Evolutionary conservation across 2,797 vertebrate genomes (phyloP).

Genomic region (Scarus forsteni): DNA sequence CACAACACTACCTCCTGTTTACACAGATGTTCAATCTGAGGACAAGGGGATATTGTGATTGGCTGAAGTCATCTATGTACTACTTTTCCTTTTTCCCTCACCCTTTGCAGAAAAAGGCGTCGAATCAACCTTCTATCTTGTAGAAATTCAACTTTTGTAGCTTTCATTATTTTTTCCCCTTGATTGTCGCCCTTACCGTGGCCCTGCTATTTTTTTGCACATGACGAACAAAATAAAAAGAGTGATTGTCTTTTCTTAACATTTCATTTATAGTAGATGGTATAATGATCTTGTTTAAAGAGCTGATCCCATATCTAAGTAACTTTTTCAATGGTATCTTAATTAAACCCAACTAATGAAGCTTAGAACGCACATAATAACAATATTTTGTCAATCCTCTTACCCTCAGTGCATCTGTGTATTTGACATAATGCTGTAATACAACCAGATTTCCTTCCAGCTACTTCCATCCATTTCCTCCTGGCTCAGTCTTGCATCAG

Average conservation of each 20-base stretch:
- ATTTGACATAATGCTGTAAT: neutral
- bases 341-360: too few relatives aligned
- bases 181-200: neutral
- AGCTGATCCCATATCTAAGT: neutral
- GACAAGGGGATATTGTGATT: neutral
- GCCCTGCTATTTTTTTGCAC: too few relatives aligned
- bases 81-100: too few relatives aligned
- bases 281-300: too few relatives aligned
- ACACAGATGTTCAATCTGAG: neutral
- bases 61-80: neutral
- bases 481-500: neutral
- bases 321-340: neutral
- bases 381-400: neutral
- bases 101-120: neutral
- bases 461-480: neutral
- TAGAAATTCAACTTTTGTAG: neutral
- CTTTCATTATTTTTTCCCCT: slow-evolving; percentile 1
- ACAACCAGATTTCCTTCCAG: neutral
- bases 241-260: neutral
- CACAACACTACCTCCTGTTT: neutral
- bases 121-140: neutral
- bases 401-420: neutral
- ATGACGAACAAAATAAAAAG: too few relatives aligned
- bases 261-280: neutral
- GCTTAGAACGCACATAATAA: neutral